Conservation (phyloP, 2,888 invertebrate genomes). For the Boloria selene region DNA sequence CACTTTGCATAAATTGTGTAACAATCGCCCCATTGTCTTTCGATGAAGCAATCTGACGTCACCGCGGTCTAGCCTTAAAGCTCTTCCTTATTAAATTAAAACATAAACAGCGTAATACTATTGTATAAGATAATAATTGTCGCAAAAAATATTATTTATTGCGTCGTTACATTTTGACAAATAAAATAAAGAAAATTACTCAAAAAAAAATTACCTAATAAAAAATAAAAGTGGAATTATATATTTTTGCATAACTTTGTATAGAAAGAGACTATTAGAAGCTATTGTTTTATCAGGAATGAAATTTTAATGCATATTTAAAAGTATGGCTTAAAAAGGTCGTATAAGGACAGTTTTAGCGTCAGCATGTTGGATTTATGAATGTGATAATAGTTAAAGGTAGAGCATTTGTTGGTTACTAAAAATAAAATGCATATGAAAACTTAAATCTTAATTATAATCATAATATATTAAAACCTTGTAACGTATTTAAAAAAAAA, state of each 20-base stretch:
- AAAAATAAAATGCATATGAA: no score
- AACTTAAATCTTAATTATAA: no score
- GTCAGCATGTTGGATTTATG: neutral
- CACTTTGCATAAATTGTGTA: constrained; percentile 25
- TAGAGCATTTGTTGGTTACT: no score
- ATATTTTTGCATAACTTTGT: neutral
- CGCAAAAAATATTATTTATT: constrained; percentile 15
- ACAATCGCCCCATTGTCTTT: constrained; percentile 31
- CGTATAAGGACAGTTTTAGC: neutral
- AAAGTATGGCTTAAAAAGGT: constrained; percentile 11
- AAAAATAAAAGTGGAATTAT: no score
- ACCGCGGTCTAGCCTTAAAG: constrained; percentile 20
- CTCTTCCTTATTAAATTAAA: constrained; percentile 33
- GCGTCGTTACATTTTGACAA: neutral
- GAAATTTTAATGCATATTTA: constrained; percentile 1
- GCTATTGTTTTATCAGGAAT: constrained; percentile 6
- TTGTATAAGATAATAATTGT: constrained; percentile 31
- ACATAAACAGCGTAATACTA: constrained; percentile 21
- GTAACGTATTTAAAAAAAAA: no score
- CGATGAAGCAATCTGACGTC: constrained; percentile 33
- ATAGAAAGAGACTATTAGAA: neutral
- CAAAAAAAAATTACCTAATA: no score
- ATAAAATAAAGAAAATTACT: constrained; percentile 1
- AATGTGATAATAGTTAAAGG: no score
- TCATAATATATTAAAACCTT: no score